Evolutionary conservation across 2,797 vertebrate species (phyloP).

Genomic region (Peromyscus eremicus): DNA sequence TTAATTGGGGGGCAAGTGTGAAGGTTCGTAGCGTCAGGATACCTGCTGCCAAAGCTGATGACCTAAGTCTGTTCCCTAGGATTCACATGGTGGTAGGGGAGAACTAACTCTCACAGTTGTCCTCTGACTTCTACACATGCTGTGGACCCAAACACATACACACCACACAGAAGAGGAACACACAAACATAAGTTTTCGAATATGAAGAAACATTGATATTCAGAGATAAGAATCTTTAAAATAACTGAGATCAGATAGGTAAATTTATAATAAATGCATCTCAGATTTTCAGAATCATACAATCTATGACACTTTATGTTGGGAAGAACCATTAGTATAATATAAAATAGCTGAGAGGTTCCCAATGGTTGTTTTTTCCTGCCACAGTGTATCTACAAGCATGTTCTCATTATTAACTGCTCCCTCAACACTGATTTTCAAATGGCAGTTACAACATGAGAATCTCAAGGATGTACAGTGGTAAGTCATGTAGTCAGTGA

Average conservation of each 20-base stretch:
- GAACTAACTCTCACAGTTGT: not conserved
- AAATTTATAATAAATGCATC: not conserved
- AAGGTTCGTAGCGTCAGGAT: not conserved
- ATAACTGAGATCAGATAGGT: not conserved
- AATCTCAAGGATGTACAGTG: not conserved
- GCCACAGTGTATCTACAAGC: not conserved
- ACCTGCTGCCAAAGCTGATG: not conserved
- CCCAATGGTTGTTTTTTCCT: constrained; percentile 15
- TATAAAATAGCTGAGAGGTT: not conserved
- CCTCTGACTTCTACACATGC: not conserved
- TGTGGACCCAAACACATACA: not conserved
- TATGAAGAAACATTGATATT: constrained; percentile 13
- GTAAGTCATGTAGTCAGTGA: not conserved
- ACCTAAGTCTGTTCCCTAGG: not conserved
- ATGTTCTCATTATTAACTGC: not conserved
- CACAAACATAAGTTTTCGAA: not conserved
- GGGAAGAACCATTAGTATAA: constrained; percentile 44
- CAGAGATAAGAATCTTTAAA: constrained; percentile 49
- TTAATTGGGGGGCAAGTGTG: not conserved
- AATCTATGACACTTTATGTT: not conserved
- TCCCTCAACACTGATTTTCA: constrained; percentile 3
- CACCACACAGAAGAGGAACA: not conserved
- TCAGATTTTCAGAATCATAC: constrained; percentile 36
- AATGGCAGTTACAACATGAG: not conserved
- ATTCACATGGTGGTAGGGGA: not conserved